These are phyloP conservation scores for Xerus inauris DNA, from an alignment of 2,113 vertebrate species.

Conservation along the genomic window DNA sequence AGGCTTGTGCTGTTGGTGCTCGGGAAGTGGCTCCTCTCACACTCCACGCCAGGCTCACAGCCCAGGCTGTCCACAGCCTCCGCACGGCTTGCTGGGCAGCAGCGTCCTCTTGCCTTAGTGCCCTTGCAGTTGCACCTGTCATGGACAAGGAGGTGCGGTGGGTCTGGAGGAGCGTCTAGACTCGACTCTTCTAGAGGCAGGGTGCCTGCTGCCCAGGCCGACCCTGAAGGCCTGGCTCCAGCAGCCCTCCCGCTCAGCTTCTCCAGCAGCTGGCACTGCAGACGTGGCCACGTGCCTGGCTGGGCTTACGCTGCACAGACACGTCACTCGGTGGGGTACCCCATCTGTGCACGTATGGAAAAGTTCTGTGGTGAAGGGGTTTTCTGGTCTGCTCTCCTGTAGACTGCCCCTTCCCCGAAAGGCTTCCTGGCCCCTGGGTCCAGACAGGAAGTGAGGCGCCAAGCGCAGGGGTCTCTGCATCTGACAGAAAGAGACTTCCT, in stretches of 20 bases:
- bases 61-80: too few species aligned
- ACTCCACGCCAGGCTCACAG: too few species aligned
- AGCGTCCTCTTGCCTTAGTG: neutral
- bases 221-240: neutral
- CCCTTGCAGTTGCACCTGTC: accelerated
- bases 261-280: neutral
- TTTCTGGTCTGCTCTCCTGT: neutral
- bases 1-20: too few species aligned
- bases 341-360: neutral
- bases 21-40: too few species aligned
- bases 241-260: neutral
- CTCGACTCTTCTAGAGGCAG: neutral
- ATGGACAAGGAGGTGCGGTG: neutral
- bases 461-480: neutral
- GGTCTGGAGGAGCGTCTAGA: too few species aligned
- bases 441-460: too few species aligned
- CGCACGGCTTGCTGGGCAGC: neutral
- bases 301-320: too few species aligned
- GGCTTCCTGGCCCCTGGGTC: neutral
- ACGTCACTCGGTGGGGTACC: too few species aligned
- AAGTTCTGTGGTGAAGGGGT: neutral
- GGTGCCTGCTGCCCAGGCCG: neutral
- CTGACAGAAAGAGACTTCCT: neutral
- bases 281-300: neutral
- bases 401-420: too few species aligned